Conservation (phyloP, 2,888 invertebrate species). For the Ectropis crepuscularia region DNA sequence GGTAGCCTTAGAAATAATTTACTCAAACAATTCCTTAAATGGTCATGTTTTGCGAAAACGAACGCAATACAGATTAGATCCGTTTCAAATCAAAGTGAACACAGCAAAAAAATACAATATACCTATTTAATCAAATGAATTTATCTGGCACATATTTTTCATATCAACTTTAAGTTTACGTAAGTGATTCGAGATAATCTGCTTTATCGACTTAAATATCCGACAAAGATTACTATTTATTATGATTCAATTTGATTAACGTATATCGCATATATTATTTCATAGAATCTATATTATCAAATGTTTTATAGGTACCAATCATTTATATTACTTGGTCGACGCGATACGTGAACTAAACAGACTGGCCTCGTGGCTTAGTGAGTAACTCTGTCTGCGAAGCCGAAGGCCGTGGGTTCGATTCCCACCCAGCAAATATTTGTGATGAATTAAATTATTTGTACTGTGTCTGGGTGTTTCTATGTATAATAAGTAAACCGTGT, state of each 20-base stretch:
- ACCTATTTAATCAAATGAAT: constrained; percentile 1
- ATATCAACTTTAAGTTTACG: constrained; percentile 25
- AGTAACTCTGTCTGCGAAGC: no score
- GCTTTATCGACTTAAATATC: constrained; percentile 23
- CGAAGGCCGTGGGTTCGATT: no score
- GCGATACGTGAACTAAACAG: no score
- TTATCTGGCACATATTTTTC: constrained; percentile 18
- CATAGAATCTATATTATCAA: constrained; percentile 15
- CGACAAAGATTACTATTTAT: constrained; percentile 23
- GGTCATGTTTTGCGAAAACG: not conserved
- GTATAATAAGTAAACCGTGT: no score
- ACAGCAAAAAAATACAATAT: not conserved
- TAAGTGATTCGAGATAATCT: constrained; percentile 20
- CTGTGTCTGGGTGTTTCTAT: no score
- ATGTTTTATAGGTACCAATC: not conserved
- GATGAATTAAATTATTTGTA: no score
- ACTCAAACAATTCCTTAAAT: not conserved
- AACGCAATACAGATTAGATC: constrained; percentile 6
- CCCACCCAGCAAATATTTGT: no score
- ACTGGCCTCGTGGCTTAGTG: no score
- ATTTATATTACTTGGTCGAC: no score
- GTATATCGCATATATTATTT: constrained; percentile 20
- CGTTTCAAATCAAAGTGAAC: constrained; percentile 20
- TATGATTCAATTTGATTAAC: constrained; percentile 25
- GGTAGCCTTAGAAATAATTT: no score